phyloP scores from a whole-genome alignment of 2,888 invertebrate species.

The Meliscaeva auricollis region DNA sequence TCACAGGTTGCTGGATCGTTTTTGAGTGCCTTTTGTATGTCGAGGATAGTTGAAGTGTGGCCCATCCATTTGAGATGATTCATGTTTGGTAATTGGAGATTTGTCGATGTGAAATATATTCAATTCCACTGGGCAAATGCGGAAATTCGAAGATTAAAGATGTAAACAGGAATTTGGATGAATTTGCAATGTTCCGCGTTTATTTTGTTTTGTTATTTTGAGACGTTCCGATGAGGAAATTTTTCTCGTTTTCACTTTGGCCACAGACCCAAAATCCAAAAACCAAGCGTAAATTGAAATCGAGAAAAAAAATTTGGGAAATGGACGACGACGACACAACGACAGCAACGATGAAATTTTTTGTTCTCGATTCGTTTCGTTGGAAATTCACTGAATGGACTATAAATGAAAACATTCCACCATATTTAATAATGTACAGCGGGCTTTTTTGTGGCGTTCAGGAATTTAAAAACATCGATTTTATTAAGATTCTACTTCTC shows the following conservation, averaged over 20 bases:
- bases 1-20: slow-evolving; percentile 81
- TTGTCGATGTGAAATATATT: slow-evolving; percentile 3
- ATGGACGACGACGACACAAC: slow-evolving; percentile 61
- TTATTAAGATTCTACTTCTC: too few relatives aligned
- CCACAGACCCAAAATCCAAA: slow-evolving; percentile 46
- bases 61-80: slow-evolving; percentile 84
- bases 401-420: slow-evolving; percentile 15
- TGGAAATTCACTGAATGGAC: slow-evolving; percentile 49
- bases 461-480: too few relatives aligned
- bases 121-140: slow-evolving; percentile 26
- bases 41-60: slow-evolving; percentile 82
- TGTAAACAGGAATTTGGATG: slow-evolving; percentile 60
- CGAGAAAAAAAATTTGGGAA: slow-evolving; percentile 51
- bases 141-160: slow-evolving; percentile 19
- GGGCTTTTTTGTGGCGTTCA: slow-evolving; percentile 21
- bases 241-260: slow-evolving; percentile 70
- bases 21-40: slow-evolving; percentile 81
- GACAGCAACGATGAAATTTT: background rate
- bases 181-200: slow-evolving; percentile 63
- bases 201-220: slow-evolving; percentile 72
- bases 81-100: slow-evolving; percentile 73
- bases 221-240: slow-evolving; percentile 67
- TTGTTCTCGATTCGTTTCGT: slow-evolving; percentile 69
- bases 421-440: slow-evolving; percentile 43
- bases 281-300: slow-evolving; percentile 26